These are phyloP conservation scores for Helleia helle DNA, from an alignment of 2,888 invertebrate genomes.

Conservation along the genomic window DNA sequence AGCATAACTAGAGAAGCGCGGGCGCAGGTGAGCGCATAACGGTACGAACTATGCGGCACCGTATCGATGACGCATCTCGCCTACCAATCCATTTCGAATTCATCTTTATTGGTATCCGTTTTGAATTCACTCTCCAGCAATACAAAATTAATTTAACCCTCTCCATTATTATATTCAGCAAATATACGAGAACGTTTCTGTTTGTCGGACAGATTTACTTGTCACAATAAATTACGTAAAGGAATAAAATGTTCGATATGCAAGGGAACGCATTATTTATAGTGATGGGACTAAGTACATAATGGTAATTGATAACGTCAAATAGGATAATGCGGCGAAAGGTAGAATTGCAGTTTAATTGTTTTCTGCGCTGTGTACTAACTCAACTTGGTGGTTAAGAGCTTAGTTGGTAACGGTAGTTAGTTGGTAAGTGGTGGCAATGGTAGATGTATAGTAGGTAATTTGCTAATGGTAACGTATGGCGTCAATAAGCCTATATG, in stretches of 20 bases:
- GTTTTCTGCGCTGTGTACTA: too few species aligned
- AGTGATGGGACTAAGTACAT: background rate
- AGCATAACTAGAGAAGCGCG: constrained; percentile 69
- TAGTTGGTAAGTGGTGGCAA: too few species aligned
- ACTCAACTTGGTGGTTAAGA: too few species aligned
- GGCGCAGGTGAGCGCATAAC: constrained; percentile 68
- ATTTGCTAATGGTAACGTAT: too few species aligned
- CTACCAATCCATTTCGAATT: constrained; percentile 35
- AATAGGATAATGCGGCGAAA: background rate
- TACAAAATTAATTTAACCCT: constrained; percentile 33
- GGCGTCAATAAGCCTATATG: too few species aligned
- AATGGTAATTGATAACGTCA: background rate
- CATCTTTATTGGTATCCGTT: constrained; percentile 34
- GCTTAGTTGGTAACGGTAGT: too few species aligned
- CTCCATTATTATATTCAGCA: background rate
- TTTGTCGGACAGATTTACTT: constrained; percentile 54
- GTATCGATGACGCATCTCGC: constrained; percentile 32
- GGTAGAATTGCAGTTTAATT: background rate
- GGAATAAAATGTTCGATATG: constrained; percentile 13
- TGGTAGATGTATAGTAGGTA: too few species aligned
- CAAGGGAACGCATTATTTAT: background rate
- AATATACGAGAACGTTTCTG: constrained; percentile 24
- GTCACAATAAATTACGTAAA: constrained; percentile 41
- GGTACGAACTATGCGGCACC: constrained; percentile 39
- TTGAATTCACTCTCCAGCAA: constrained; percentile 35